Conservation (phyloP, 2,113 vertebrate genomes). For the Dipodomys stephensi region DNA sequence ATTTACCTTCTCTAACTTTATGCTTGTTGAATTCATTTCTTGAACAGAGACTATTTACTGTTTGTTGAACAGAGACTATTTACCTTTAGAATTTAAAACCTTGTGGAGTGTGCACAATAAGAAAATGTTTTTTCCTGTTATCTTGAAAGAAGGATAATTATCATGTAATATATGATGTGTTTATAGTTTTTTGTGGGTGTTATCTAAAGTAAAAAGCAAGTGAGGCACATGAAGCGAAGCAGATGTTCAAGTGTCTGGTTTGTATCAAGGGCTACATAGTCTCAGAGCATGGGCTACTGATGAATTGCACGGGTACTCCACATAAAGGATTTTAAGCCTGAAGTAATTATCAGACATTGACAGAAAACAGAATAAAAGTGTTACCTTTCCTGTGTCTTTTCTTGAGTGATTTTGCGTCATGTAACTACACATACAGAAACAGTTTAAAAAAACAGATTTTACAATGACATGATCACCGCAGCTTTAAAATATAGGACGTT, state of each 20-base stretch:
- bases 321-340: background rate
- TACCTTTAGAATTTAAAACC: constrained; percentile 38
- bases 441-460: background rate
- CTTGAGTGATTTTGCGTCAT: background rate
- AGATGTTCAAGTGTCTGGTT: constrained; percentile 45
- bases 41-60: constrained; percentile 27
- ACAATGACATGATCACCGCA: background rate
- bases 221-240: constrained; percentile 30
- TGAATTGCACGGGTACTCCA: background rate
- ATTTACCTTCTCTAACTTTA: background rate
- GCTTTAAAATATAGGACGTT: background rate
- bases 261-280: background rate
- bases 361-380: background rate
- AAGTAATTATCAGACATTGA: background rate
- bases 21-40: constrained; percentile 21
- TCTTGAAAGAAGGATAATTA: constrained; percentile 62
- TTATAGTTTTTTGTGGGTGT: constrained; percentile 55
- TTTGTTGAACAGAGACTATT: constrained; percentile 18
- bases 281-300: background rate
- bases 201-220: constrained; percentile 39
- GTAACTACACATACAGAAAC: background rate
- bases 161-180: constrained; percentile 46
- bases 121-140: constrained; percentile 38
- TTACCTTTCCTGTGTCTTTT: background rate
- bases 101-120: constrained; percentile 14